A percentile compares a stretch with the other conserved stretches of the same genome.
These are phyloP conservation scores for Ceyx cyanopectus DNA, from an alignment of 2,113 vertebrate genomes.

Conservation along the genomic window DNA sequence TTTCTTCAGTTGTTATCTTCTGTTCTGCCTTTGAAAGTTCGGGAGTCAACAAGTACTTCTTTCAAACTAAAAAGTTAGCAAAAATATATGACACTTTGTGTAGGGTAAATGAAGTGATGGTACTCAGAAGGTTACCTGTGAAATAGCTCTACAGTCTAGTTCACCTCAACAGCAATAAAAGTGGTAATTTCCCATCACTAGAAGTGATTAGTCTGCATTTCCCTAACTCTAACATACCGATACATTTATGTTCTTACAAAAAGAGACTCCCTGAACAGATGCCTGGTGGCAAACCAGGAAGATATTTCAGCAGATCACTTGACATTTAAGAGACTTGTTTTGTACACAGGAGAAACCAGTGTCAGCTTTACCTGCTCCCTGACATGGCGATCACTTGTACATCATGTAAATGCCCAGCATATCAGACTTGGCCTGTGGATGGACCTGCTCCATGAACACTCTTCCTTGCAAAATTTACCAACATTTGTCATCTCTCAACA, in stretches of 20 bases:
- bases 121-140: not conserved
- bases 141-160: slow-evolving; percentile 11
- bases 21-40: slow-evolving; percentile 15
- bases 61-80: slow-evolving; percentile 43
- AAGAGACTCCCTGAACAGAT: not conserved
- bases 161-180: slow-evolving; percentile 51
- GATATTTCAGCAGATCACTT: not conserved
- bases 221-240: not conserved
- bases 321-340: rapidly evolving
- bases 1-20: slow-evolving; percentile 18
- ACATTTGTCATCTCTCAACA: not conserved
- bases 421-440: not conserved
- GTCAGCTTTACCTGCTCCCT: not conserved
- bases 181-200: slow-evolving; percentile 39
- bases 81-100: slow-evolving; percentile 4
- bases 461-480: not conserved
- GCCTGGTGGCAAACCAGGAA: not conserved
- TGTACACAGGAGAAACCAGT: not conserved
- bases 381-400: not conserved
- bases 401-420: not conserved
- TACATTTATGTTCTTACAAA: not conserved
- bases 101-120: slow-evolving; percentile 13
- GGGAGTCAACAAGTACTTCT: not conserved
- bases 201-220: not conserved
- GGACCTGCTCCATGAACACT: not conserved